Evolutionary conservation across 2,113 vertebrate species (phyloP).

Genomic region (Ascaphus truei): DNA sequence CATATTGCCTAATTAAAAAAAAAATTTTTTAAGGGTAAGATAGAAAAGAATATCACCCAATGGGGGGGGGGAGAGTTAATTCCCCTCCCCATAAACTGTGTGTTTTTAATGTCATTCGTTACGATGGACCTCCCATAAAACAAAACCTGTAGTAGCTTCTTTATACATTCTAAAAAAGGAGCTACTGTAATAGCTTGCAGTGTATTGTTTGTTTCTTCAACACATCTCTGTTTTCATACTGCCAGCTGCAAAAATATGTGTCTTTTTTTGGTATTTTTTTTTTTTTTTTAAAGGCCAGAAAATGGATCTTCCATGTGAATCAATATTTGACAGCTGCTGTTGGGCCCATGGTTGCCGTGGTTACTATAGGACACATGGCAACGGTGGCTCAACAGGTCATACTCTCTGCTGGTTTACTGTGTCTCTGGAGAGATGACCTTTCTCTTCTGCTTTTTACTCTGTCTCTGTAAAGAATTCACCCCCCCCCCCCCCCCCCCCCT

Average conservation of each 20-base stretch:
- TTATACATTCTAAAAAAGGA: no score
- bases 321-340: constrained; percentile 56
- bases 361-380: constrained; percentile 44
- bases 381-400: constrained; percentile 37
- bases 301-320: constrained; percentile 52
- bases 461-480: constrained; percentile 11
- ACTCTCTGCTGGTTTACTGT: constrained; percentile 29
- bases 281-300: constrained; percentile 42
- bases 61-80: no score
- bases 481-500: not conserved
- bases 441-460: constrained; percentile 9
- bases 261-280: not conserved
- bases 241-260: not conserved
- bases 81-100: no score
- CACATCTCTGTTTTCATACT: no score
- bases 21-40: no score
- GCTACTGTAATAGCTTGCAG: no score
- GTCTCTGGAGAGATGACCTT: constrained; percentile 42
- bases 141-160: no score
- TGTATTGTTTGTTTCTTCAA: no score
- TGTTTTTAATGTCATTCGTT: no score
- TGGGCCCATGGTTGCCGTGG: constrained; percentile 52
- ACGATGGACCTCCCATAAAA: no score
- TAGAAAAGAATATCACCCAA: no score
- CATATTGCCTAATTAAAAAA: no score